Conservation (phyloP, 1,140 invertebrate genomes). For the Cataglyphis hispanica region DNA sequence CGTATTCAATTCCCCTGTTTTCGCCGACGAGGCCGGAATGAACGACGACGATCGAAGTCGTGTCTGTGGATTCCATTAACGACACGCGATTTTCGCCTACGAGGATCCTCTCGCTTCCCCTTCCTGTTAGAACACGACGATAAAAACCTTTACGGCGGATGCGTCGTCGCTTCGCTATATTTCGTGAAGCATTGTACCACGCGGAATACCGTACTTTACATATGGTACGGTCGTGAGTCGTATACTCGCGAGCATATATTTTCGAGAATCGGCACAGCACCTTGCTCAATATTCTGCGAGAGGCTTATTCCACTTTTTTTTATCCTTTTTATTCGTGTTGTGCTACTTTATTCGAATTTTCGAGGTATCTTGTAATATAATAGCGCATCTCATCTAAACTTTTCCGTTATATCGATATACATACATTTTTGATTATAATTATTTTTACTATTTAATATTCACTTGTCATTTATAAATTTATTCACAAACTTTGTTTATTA, state of each 20-base stretch:
- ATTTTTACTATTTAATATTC: not conserved
- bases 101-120: conserved; percentile 19
- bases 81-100: conserved; percentile 21
- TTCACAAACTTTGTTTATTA: not conserved
- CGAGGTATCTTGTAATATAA: not conserved
- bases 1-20: conserved; percentile 42
- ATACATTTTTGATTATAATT: not conserved
- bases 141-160: conserved; percentile 46
- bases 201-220: conserved; percentile 59
- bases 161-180: conserved; percentile 46
- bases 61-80: conserved; percentile 17
- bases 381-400: not conserved
- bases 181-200: conserved; percentile 48
- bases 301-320: conserved; percentile 21
- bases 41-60: conserved; percentile 17
- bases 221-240: conserved; percentile 43
- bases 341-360: conserved; percentile 35
- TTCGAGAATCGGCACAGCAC: conserved; percentile 9
- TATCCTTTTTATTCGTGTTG: not conserved
- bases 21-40: conserved; percentile 35
- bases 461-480: not conserved
- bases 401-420: not conserved
- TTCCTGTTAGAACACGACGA: conserved; percentile 27
- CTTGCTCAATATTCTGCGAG: conserved; percentile 31
- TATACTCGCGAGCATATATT: conserved; percentile 46